A percentile compares a stretch with the other conserved stretches of the same genome.
phyloP scores from a whole-genome alignment of 1,140 invertebrate genomes.

The Leptinotarsa texana region DNA sequence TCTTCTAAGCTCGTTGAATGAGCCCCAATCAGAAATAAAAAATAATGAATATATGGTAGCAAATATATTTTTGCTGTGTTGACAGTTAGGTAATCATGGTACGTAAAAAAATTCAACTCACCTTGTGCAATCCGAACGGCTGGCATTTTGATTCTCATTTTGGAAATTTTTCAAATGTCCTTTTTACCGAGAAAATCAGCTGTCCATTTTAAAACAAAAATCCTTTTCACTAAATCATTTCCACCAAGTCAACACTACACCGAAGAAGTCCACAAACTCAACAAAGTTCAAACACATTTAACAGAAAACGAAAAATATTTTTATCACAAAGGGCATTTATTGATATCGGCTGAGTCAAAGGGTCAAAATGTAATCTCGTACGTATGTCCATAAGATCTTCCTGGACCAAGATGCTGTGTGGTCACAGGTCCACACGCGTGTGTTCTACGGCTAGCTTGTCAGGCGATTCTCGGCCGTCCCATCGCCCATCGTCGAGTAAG shows the following conservation, averaged over 20 bases:
- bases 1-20: too few species aligned
- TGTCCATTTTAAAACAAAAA: conserved; percentile 16
- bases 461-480: conserved; percentile 45
- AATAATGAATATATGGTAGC: too few species aligned
- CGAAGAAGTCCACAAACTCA: conserved; percentile 7
- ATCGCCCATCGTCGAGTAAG: conserved; percentile 42
- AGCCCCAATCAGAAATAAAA: too few species aligned
- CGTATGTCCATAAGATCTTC: conserved; percentile 22
- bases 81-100: background rate
- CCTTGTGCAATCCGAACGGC: conserved; percentile 92
- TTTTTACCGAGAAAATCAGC: conserved; percentile 15
- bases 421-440: conserved; percentile 56
- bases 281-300: conserved; percentile 10
- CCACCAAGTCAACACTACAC: conserved; percentile 20
- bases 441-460: conserved; percentile 50
- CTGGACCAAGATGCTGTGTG: conserved; percentile 54
- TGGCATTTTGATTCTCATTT: conserved; percentile 95
- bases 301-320: conserved; percentile 10
- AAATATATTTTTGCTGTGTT: too few species aligned
- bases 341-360: conserved; percentile 14
- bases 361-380: conserved; percentile 15
- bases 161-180: conserved; percentile 55
- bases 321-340: background rate
- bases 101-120: conserved; percentile 56
- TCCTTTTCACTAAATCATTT: conserved; percentile 21